These are phyloP conservation scores for Gymnocephalus cernua DNA, from an alignment of 2,113 vertebrate genomes.

Conservation along the genomic window DNA sequence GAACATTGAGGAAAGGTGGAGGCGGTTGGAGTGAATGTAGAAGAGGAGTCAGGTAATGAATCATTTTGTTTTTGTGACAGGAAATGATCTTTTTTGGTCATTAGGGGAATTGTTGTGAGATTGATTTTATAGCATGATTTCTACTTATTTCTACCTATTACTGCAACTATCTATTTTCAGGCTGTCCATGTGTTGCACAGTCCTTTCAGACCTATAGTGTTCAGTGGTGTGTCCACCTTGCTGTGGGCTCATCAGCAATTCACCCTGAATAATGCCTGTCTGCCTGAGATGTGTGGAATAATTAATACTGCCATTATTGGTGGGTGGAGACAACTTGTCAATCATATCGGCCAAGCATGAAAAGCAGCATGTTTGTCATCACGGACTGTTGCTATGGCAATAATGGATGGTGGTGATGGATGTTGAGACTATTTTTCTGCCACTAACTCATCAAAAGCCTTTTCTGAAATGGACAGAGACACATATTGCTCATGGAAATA, in stretches of 20 bases:
- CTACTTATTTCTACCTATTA: background rate
- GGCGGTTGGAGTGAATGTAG: slow-evolving; percentile 21
- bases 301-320: slow-evolving; percentile 81
- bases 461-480: slow-evolving; percentile 40
- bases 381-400: slow-evolving; percentile 74
- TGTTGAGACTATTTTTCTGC: slow-evolving; percentile 51
- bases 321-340: slow-evolving; percentile 78
- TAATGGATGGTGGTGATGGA: slow-evolving; percentile 49
- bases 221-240: slow-evolving; percentile 41
- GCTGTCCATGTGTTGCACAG: slow-evolving; percentile 21
- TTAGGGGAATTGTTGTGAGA: background rate
- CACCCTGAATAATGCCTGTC: slow-evolving; percentile 69
- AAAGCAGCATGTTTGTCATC: slow-evolving; percentile 72
- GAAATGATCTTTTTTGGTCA: slow-evolving; percentile 6
- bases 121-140: slow-evolving; percentile 24
- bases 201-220: background rate
- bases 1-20: slow-evolving; percentile 51
- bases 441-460: slow-evolving; percentile 29
- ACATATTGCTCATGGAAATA: slow-evolving; percentile 12
- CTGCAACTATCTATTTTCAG: slow-evolving; percentile 7
- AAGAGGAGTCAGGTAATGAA: slow-evolving; percentile 46
- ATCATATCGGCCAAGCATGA: slow-evolving; percentile 73
- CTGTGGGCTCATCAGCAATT: slow-evolving; percentile 72
- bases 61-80: slow-evolving; percentile 42
- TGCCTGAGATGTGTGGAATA: slow-evolving; percentile 72